Percentiles rank a stretch among this genome's conserved stretches.
Conservation (phyloP, 2,888 invertebrate species). For the Pantelozetes paolii region DNA sequence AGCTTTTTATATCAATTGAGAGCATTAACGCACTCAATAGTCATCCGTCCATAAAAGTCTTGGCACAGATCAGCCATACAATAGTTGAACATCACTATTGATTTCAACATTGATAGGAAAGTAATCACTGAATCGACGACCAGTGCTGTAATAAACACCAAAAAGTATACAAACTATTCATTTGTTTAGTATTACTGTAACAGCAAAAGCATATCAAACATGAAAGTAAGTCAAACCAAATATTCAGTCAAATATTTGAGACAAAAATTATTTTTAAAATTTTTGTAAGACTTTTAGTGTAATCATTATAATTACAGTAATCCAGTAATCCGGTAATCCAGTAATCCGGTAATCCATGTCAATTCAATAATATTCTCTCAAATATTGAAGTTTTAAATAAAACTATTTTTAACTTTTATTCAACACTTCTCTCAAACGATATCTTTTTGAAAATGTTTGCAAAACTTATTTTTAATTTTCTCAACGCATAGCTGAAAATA, state of each 20-base stretch:
- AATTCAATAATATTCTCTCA: not conserved
- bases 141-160: not conserved
- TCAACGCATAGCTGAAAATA: not conserved
- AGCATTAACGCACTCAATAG: slow-evolving; percentile 1
- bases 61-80: not conserved
- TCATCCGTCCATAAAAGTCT: slow-evolving; percentile 30
- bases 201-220: not conserved
- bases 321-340: not conserved
- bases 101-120: not conserved
- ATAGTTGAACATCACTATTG: too few species aligned
- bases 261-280: too few species aligned
- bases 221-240: slow-evolving; percentile 4
- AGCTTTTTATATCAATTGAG: not conserved
- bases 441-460: not conserved
- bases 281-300: too few species aligned
- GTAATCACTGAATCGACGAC: not conserved
- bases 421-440: not conserved
- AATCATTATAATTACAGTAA: too few species aligned
- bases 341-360: too few species aligned
- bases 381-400: not conserved
- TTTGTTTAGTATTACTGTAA: not conserved
- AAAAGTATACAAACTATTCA: not conserved
- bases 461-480: not conserved
- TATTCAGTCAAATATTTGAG: not conserved
- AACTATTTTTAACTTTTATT: not conserved